Evolutionary conservation across 1,140 invertebrate species (phyloP), one percentile per base, ranked within the genome.

Genomic region (Bemisia tabaci): DNA sequence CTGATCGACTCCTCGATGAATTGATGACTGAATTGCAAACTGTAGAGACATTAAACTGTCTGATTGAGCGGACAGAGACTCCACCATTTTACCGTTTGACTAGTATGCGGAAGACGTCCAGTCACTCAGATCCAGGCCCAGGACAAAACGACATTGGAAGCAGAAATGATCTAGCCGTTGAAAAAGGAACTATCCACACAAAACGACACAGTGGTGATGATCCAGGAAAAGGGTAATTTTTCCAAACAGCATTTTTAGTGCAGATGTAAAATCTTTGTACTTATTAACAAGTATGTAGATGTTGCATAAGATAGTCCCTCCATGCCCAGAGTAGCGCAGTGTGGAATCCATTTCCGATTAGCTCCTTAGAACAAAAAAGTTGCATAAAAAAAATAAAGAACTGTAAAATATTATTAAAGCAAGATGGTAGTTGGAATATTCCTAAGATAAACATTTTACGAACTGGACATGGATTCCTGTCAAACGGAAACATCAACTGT

Each of bases 1-100:
- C 95, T 0, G 92, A 96, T 75, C 83, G 92, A 62, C 82, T 98
- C 1, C 82, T 99, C 1, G 94, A 98, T 73, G 94, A 98, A 77
- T 87, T 99, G 79, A 95, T 98, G 91, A 87, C 87, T 17, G 95
- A 98, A 78, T 80, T 99, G 59, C 91, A 96, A 79, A 96, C 94
- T 0, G 93, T 97, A 1, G 95, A 98, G 77, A 96, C 93, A 0
- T 79, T 97, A 2, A 95, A 94, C 77, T 95, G 93, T 75, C 81
- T 94, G 65, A 95, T 97, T 70, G 95, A 97, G 76, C 80, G 95
- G 62, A 98, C 94, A 0, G 94, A 98, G 82, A 97, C 96, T 0
- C 94, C 95, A 26, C 96, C 96, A 0, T 99, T 96, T 78, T 99
- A 96, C 79, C 82, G 95, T 25, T 82, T 97, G 66, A 95, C 92